Percentiles rank a stretch among this genome's conserved stretches.
These are phyloP conservation scores for Cassiopea xamachana DNA, from an alignment of 30 jellyfish, hydroid and myxozoan genomes.

Conservation along the genomic window DNA sequence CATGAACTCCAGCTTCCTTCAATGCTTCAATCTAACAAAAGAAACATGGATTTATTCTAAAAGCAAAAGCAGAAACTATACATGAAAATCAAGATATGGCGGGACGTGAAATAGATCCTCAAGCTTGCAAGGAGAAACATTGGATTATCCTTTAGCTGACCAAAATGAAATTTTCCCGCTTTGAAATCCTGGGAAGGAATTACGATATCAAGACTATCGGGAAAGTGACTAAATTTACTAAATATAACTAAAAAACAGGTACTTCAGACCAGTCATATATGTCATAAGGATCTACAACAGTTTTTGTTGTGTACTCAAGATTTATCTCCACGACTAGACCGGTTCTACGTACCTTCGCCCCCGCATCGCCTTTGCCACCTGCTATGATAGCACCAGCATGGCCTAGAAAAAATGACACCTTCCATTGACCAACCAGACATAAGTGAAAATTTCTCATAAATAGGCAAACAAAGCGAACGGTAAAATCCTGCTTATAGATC, in stretches of 20 bases:
- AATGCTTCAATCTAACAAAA: constrained; percentile 81
- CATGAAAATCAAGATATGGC: background rate
- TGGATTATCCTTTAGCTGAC: background rate
- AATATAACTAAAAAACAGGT: no score
- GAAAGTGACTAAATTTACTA: no score
- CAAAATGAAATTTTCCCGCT: background rate
- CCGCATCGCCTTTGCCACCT: constrained; percentile 99
- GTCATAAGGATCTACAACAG: background rate
- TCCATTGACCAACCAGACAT: no score
- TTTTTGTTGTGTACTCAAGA: background rate
- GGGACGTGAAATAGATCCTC: background rate
- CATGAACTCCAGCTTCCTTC: constrained; percentile 95
- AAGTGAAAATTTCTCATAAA: no score
- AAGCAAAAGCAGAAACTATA: background rate
- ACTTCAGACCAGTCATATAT: background rate
- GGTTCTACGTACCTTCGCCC: constrained; percentile 69
- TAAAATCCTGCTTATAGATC: no score
- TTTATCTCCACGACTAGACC: background rate
- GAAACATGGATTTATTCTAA: background rate
- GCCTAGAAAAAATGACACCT: constrained; percentile 55
- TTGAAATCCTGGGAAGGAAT: background rate
- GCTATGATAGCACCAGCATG: constrained; percentile 99
- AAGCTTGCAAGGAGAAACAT: no score
- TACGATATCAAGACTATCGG: background rate
- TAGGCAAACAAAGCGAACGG: no score